Conservation (phyloP, 2,113 vertebrate species). For the Thomomys bottae region DNA sequence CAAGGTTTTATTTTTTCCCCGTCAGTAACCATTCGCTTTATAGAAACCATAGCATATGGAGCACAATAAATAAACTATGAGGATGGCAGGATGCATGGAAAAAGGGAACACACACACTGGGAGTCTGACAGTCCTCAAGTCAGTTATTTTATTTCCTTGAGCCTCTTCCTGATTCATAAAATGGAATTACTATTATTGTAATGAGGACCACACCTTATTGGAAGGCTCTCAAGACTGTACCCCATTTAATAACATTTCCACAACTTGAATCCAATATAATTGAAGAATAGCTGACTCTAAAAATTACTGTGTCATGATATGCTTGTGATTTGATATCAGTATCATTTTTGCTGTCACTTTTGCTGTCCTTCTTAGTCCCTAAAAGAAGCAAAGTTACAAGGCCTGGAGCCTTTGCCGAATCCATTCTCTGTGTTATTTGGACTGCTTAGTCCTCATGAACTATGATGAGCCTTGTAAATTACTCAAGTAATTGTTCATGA, state of each 20-base stretch:
- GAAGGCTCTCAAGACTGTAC: background rate
- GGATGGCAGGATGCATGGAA: conserved; percentile 2
- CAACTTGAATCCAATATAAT: conserved; percentile 41
- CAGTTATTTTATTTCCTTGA: conserved; percentile 9
- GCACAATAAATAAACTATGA: conserved; percentile 59
- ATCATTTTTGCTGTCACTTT: background rate
- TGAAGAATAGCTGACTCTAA: background rate
- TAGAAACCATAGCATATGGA: conserved; percentile 54
- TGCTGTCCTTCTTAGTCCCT: background rate
- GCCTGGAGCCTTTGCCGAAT: background rate
- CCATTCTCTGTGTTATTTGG: background rate
- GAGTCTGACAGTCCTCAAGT: background rate
- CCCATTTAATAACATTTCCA: background rate
- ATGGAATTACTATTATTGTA: background rate
- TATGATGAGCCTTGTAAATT: background rate
- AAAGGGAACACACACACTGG: background rate
- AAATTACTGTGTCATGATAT: background rate
- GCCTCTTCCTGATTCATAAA: background rate
- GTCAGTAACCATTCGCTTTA: conserved; percentile 58
- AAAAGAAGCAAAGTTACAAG: background rate
- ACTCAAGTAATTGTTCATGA: background rate
- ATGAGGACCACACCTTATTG: background rate
- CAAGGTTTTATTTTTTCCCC: background rate
- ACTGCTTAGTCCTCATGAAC: background rate
- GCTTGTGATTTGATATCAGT: background rate